Conservation (phyloP, 1,140 invertebrate genomes). For the Aethina tumida region DNA sequence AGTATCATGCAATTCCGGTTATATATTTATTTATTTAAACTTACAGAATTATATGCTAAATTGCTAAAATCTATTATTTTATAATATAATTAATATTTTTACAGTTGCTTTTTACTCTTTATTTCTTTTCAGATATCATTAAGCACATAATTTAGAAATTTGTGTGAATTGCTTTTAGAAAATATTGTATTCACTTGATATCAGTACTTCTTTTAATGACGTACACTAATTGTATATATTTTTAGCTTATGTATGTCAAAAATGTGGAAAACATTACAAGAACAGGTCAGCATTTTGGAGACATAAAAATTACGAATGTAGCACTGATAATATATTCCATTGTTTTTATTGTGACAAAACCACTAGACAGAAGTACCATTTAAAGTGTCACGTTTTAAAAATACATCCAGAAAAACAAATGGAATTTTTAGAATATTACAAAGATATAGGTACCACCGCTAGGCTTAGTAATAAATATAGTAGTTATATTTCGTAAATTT, state of each 20-base stretch:
- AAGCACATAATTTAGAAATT: neutral
- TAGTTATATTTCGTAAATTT: no score
- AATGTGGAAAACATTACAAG: neutral
- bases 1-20: no score
- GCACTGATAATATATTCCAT: neutral
- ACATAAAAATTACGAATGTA: constrained; percentile 4
- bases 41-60: neutral
- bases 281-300: neutral
- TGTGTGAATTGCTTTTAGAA: neutral
- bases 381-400: constrained; percentile 5
- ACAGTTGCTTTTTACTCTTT: neutral
- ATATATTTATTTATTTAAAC: no score
- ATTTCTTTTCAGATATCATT: no score
- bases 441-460: no score
- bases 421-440: no score
- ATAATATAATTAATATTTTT: neutral
- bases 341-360: constrained; percentile 1
- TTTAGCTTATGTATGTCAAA: neutral
- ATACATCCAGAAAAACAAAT: no score
- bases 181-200: no score
- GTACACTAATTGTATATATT: no score
- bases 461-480: no score
- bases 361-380: constrained; percentile 4
- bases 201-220: no score
- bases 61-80: neutral